phyloP scores from a whole-genome alignment of 2,888 invertebrate species.

The Melikaiella ostensackeni region DNA sequence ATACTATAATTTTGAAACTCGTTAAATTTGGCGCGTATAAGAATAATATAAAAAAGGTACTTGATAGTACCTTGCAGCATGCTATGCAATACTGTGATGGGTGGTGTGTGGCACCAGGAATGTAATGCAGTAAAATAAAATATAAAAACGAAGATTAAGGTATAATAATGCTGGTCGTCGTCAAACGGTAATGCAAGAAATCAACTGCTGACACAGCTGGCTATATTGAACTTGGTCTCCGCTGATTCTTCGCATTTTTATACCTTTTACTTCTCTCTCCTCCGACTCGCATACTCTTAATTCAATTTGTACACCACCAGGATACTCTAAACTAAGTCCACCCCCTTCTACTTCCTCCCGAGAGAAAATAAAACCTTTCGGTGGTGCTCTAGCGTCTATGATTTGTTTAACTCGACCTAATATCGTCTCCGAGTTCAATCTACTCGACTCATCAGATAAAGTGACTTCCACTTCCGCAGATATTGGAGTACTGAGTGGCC shows the following conservation, averaged over 20 bases:
- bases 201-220: conserved; percentile 91
- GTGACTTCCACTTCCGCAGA: conserved; percentile 83
- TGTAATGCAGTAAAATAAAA: conserved; percentile 65
- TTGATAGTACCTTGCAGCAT: conserved; percentile 55
- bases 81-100: conserved; percentile 71
- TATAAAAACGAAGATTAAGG: conserved; percentile 55
- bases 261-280: conserved; percentile 85
- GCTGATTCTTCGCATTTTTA: conserved; percentile 91
- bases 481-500: conserved; percentile 73
- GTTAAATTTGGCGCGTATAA: neutral
- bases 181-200: conserved; percentile 90
- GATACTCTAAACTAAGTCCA: conserved; percentile 84
- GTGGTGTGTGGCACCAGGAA: conserved; percentile 64
- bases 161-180: conserved; percentile 66
- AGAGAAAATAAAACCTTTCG: conserved; percentile 82
- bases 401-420: conserved; percentile 88
- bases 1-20: conserved; percentile 29
- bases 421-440: conserved; percentile 88
- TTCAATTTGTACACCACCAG: conserved; percentile 92
- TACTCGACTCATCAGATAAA: conserved; percentile 88
- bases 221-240: conserved; percentile 93
- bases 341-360: conserved; percentile 76
- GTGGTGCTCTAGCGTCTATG: conserved; percentile 88
- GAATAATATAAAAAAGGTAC: conserved; percentile 21
- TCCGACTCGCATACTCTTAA: conserved; percentile 88